These are phyloP conservation scores for Caenorhabditis sinica DNA, from an alignment of 2,888 invertebrate genomes.

Conservation along the genomic window DNA sequence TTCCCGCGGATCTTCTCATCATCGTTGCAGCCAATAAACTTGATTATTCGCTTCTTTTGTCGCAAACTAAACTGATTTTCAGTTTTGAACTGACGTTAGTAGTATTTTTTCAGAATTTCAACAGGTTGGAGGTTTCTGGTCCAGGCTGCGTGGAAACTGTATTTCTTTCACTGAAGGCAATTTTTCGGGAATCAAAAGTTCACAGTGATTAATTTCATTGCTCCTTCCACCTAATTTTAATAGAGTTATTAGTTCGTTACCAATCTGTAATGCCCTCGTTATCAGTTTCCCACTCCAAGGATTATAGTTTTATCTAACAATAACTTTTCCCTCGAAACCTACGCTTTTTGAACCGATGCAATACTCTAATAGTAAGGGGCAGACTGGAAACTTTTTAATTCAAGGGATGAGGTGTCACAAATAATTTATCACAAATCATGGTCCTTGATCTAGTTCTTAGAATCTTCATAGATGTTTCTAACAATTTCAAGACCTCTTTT, in stretches of 20 bases:
- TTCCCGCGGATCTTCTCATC: constrained; percentile 48
- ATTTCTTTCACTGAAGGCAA: too few relatives aligned
- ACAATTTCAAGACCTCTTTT: too few relatives aligned
- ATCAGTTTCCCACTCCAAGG: constrained; percentile 14
- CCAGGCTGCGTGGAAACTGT: neutral
- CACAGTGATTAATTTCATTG: neutral
- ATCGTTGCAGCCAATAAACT: constrained; percentile 46
- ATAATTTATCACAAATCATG: too few relatives aligned
- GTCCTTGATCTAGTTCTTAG: too few relatives aligned
- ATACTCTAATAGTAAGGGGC: neutral
- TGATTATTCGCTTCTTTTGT: constrained; percentile 21
- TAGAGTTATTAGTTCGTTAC: neutral
- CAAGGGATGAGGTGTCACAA: too few relatives aligned
- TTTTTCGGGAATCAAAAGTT: neutral
- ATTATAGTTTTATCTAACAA: constrained; percentile 30
- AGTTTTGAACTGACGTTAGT: neutral
- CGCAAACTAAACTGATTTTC: constrained; percentile 17
- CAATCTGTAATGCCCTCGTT: neutral
- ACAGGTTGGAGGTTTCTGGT: neutral
- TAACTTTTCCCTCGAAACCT: constrained; percentile 9
- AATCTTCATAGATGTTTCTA: too few relatives aligned
- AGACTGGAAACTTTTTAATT: too few relatives aligned
- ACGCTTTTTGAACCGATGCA: neutral
- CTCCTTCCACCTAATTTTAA: neutral
- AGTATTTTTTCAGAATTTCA: neutral